Evolutionary conservation across 2,797 vertebrate genomes (phyloP).

Genomic region (Selene dorsalis): DNA sequence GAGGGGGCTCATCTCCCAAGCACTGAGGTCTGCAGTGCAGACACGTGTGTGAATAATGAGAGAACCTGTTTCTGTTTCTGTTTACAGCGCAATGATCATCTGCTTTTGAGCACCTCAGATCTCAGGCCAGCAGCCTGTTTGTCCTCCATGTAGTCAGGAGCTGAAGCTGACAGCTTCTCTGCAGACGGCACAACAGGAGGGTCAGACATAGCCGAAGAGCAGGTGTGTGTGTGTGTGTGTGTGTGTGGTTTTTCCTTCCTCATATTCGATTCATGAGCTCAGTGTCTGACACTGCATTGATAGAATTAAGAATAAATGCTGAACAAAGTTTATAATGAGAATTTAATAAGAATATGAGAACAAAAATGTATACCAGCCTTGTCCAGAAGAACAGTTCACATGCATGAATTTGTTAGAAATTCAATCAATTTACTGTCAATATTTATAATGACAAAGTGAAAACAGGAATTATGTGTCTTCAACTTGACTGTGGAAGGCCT

Average conservation of each 20-base stretch:
- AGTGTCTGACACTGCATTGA: too few relatives aligned
- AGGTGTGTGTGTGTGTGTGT: not conserved
- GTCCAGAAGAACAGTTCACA: too few relatives aligned
- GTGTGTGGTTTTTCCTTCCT: not conserved
- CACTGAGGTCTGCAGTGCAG: not conserved
- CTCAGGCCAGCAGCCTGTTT: slow-evolving; percentile 8
- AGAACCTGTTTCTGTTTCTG: slow-evolving; percentile 15
- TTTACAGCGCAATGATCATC: not conserved
- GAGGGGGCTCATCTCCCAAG: not conserved
- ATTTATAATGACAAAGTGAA: too few relatives aligned
- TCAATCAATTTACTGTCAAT: too few relatives aligned
- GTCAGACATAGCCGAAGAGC: too few relatives aligned
- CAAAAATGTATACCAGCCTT: too few relatives aligned
- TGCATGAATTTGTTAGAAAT: too few relatives aligned
- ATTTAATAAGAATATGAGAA: too few relatives aligned
- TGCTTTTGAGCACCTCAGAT: slow-evolving; percentile 3
- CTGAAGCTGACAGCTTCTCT: not conserved
- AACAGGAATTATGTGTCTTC: too few relatives aligned
- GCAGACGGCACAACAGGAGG: not conserved
- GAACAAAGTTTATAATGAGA: not conserved
- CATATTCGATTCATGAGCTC: too few relatives aligned
- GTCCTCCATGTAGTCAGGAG: slow-evolving; percentile 2
- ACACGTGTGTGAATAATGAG: not conserved
- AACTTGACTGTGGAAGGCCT: too few relatives aligned
- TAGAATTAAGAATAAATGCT: not conserved